Conservation (phyloP, 2,113 vertebrate genomes). For the Syngnathus scovelli region DNA sequence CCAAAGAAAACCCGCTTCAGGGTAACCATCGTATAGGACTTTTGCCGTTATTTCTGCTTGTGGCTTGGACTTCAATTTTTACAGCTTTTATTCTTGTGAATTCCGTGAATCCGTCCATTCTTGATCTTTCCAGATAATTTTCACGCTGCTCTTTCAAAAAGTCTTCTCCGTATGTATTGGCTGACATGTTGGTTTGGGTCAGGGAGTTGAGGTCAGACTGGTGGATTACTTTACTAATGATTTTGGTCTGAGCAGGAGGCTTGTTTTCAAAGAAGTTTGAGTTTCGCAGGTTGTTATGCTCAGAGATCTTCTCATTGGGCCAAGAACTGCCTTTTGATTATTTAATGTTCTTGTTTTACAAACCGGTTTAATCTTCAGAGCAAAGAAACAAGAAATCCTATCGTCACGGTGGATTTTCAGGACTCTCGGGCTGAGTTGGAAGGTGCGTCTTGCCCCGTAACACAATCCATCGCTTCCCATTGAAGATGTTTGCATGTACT, state of each 20-base stretch:
- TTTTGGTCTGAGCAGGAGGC: conserved; percentile 60
- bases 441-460: conserved; percentile 45
- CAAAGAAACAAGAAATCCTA: conserved; percentile 72
- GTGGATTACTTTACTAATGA: conserved; percentile 72
- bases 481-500: conserved; percentile 67
- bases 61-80: conserved; percentile 5
- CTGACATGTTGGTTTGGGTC: conserved; percentile 63
- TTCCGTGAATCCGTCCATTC: conserved; percentile 27
- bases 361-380: conserved; percentile 64
- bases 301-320: conserved; percentile 44
- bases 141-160: conserved; percentile 23
- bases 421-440: conserved; percentile 28
- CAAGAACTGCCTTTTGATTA: conserved; percentile 61
- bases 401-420: conserved; percentile 54
- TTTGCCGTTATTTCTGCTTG: conserved; percentile 17
- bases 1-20: conserved; percentile 68
- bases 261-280: conserved; percentile 67
- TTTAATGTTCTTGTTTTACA: conserved; percentile 73
- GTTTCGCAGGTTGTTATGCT: conserved; percentile 66
- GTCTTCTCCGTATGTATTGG: conserved; percentile 49
- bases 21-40: conserved; percentile 49
- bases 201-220: conserved; percentile 54
- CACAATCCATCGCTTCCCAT: conserved; percentile 54
- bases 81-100: neutral
- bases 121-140: conserved; percentile 42